phyloP scores from a whole-genome alignment of 2,888 invertebrate genomes.

The Drosophila ochracea region DNA sequence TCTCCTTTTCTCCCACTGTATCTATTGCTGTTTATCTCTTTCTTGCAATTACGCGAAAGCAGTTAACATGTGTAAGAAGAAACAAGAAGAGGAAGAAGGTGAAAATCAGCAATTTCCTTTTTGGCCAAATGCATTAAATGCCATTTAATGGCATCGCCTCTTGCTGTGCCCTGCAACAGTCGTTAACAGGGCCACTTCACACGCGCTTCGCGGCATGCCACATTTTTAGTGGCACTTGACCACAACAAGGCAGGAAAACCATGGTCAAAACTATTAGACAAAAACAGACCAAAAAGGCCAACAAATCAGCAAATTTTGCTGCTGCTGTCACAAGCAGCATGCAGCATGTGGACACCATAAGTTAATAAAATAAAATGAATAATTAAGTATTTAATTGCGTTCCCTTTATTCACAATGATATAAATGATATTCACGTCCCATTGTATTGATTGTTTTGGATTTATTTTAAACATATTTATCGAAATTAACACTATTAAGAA shows the following conservation, averaged over 20 bases:
- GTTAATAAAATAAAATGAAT: not conserved
- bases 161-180: not conserved
- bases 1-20: not conserved
- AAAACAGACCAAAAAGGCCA: not conserved
- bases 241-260: not conserved
- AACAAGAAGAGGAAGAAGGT: not conserved
- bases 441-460: not conserved
- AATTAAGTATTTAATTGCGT: not conserved
- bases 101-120: not conserved
- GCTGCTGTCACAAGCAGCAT: not conserved
- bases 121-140: not conserved
- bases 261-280: not conserved
- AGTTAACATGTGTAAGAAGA: not conserved
- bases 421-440: not conserved
- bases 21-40: not conserved
- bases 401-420: not conserved
- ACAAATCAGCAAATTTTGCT: not conserved
- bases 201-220: not conserved
- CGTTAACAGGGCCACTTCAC: not conserved
- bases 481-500: not conserved
- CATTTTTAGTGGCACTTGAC: conserved; percentile 2
- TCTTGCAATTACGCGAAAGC: not conserved
- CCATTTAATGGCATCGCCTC: not conserved
- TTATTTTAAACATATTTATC: not conserved
- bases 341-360: not conserved